Percentiles rank a stretch among this genome's conserved stretches.
Evolutionary conservation across 2,113 vertebrate species (phyloP).

Genomic region (Ophiodon elongatus): DNA sequence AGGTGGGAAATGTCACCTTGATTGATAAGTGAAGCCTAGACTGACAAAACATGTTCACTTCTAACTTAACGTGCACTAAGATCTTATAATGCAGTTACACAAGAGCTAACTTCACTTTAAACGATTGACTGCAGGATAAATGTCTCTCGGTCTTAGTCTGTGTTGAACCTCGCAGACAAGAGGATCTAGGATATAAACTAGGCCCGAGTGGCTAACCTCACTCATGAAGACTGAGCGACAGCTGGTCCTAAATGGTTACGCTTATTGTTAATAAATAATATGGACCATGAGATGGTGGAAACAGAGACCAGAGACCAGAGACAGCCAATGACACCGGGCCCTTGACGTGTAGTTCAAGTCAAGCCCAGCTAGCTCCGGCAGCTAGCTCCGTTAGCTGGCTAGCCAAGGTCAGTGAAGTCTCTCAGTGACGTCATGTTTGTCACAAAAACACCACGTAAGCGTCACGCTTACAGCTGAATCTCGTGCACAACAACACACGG

Average conservation of each 20-base stretch:
- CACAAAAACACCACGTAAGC: not conserved
- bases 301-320: not conserved
- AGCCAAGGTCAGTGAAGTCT: conserved; percentile 77
- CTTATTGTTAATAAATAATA: not conserved
- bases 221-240: not conserved
- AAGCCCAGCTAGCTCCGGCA: conserved; percentile 8
- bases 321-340: not conserved
- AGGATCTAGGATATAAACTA: no score
- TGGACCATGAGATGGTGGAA: not conserved
- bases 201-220: not conserved
- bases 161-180: not conserved
- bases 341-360: conserved; percentile 29
- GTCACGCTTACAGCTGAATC: fast-evolving
- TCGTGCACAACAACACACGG: fast-evolving
- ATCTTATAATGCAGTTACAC: not conserved
- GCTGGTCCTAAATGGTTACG: not conserved
- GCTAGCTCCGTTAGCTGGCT: conserved; percentile 61
- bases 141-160: no score
- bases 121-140: no score
- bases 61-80: no score
- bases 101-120: not conserved
- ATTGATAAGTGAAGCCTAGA: no score
- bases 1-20: not conserved
- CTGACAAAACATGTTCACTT: not conserved
- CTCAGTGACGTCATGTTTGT: not conserved